A percentile compares a stretch with the other conserved stretches of the same genome.
These are phyloP conservation scores for Enteromius viviparus DNA, from an alignment of 2,797 vertebrate genomes.

Conservation along the genomic window DNA sequence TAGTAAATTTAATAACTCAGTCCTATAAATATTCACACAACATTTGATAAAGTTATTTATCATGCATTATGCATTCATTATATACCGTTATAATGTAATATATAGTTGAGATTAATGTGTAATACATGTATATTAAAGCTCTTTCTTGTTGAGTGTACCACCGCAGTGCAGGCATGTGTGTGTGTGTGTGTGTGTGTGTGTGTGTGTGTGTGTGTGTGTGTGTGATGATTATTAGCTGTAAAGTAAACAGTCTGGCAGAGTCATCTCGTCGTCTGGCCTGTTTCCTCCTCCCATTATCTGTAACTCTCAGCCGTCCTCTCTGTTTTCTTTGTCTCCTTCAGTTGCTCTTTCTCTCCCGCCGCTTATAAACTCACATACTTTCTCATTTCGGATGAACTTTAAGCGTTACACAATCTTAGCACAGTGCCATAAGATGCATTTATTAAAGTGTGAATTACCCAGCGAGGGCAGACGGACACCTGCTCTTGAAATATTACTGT, in stretches of 20 bases:
- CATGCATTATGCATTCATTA: too few relatives aligned
- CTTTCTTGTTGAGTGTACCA: background rate
- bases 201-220: background rate
- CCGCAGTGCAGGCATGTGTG: background rate
- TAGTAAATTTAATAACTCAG: too few relatives aligned
- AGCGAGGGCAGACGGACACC: background rate
- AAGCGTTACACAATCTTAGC: background rate
- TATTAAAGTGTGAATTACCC: background rate
- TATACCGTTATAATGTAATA: too few relatives aligned
- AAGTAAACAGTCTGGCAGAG: constrained; percentile 45
- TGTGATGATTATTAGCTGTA: constrained; percentile 23
- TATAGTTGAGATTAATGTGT: too few relatives aligned
- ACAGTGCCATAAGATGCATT: background rate
- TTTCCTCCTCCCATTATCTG: constrained; percentile 36
- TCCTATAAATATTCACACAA: too few relatives aligned
- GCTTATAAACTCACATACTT: background rate
- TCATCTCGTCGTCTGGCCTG: constrained; percentile 28
- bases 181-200: background rate
- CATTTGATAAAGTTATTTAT: too few relatives aligned
- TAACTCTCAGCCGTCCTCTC: constrained; percentile 1
- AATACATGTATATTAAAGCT: background rate
- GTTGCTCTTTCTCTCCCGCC: background rate
- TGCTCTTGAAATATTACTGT: background rate
- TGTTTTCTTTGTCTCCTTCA: constrained; percentile 6
- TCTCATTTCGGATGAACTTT: background rate